A percentile compares a stretch with the other conserved stretches of the same genome.
Conservation (phyloP, 2,888 invertebrate genomes). For the Aromia moschata region DNA sequence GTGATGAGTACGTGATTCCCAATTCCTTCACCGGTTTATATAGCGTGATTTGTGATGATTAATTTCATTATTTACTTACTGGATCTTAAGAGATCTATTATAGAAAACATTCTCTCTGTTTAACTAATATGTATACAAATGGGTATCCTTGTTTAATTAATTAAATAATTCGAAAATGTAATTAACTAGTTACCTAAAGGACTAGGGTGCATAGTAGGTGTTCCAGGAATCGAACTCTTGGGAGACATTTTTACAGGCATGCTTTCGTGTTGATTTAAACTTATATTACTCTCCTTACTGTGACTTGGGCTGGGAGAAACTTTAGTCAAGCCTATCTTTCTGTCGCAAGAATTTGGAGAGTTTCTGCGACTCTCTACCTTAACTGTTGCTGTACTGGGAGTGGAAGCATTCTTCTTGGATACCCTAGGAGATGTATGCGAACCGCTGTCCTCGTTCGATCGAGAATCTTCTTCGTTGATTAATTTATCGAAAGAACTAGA, state of each 20-base stretch:
- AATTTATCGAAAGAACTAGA: conserved; percentile 75
- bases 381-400: conserved; percentile 51
- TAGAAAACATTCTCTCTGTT: too few relatives aligned
- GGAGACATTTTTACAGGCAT: conserved; percentile 70
- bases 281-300: conserved; percentile 66
- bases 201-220: conserved; percentile 70
- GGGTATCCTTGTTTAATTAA: too few relatives aligned
- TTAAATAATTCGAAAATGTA: background rate
- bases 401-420: conserved; percentile 64
- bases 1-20: too few relatives aligned
- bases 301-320: conserved; percentile 65
- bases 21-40: too few relatives aligned
- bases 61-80: too few relatives aligned
- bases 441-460: conserved; percentile 74
- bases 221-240: conserved; percentile 65
- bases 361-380: conserved; percentile 66
- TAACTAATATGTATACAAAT: too few relatives aligned
- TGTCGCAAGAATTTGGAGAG: conserved; percentile 66
- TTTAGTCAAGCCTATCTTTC: conserved; percentile 66
- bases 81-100: too few relatives aligned
- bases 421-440: conserved; percentile 67
- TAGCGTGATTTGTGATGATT: too few relatives aligned
- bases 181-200: conserved; percentile 64
- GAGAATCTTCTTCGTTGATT: conserved; percentile 78
- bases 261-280: conserved; percentile 58